Evolutionary conservation across 2,888 invertebrate species (phyloP).

Genomic region (Schizaphis graminum): DNA sequence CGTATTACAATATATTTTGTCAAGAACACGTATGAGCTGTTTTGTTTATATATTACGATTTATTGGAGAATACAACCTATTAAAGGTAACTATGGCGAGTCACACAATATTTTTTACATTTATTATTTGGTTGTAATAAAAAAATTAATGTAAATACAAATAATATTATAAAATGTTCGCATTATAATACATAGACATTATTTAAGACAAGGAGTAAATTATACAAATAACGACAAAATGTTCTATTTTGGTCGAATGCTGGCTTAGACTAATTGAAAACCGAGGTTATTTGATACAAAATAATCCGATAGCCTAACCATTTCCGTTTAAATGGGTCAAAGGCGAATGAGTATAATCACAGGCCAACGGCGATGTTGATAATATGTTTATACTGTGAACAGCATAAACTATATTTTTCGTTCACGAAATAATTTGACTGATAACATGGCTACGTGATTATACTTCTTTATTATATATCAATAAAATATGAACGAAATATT

Average conservation of each 20-base stretch:
- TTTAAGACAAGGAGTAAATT: not conserved
- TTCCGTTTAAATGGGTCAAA: conserved; percentile 61
- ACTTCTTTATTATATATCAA: not conserved
- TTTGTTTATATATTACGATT: not conserved
- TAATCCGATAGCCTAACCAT: conserved; percentile 25
- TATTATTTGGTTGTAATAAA: not conserved
- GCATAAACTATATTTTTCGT: not conserved
- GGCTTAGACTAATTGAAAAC: conserved; percentile 37
- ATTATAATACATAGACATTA: not conserved
- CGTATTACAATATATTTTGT: not conserved
- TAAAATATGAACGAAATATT: not conserved
- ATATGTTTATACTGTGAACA: not conserved
- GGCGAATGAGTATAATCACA: conserved; percentile 37
- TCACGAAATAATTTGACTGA: not conserved
- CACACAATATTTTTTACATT: not conserved
- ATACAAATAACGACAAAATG: not conserved
- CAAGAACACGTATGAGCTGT: not conserved
- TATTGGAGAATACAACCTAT: not conserved
- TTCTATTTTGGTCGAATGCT: conserved; percentile 13
- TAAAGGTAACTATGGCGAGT: not conserved
- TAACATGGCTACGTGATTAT: not conserved
- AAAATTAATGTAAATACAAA: not conserved
- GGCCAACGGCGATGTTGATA: not conserved
- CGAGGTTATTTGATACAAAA: conserved; percentile 49
- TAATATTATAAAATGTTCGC: not conserved